Base-by-base conservation (phyloP, 2,113 vertebrate species). In the Callorhinus ursinus region DNA sequence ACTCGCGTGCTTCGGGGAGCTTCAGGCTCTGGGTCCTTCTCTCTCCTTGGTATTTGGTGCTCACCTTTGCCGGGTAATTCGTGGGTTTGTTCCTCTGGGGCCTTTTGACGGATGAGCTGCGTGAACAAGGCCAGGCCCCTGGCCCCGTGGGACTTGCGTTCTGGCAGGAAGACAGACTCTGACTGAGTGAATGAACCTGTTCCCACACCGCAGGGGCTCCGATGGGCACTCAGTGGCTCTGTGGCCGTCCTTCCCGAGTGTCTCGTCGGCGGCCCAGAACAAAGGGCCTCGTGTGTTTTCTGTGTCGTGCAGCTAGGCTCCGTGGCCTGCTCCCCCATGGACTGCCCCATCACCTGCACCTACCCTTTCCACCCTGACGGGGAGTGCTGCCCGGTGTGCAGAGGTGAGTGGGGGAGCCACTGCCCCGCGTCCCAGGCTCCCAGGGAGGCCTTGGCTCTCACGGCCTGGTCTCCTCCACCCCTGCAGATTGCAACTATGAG, bases 291-390 rank as follows among this genome's bases (percentile, higher is more conserved):
- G 24, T 67, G 10, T 15, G 19, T 69, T 19, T 97, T 93, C 63
- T 96, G 46, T 98, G 93, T 97, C 95, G 94, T 89, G 26, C 97
- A 99, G 99, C 95, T 99, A 97, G 99, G 99, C 65, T 99, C 99
- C 0, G 99, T 99, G 86, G 99, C 99, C 95, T 99, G 99, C 61
- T 99, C 99, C 0, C 99, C 99, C 0, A 95, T 99, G 97, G 99
- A 99, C 98, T 99, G 99, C 69, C 98, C 98, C 71, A 97, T 98
- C 96, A 86, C 98, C 90, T 99, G 99, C 93, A 98, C 99, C 55
- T 99, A 99, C 88, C 99, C 99, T 49, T 99, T 99, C 98, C 99
- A 99, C 93, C 98, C 99, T 0, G 99, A 99, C 4, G 99, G 99
- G 31, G 98, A 98, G n/a, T 99, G 99, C 98, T 99, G 99, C 93